These are phyloP conservation scores for Aptenodytes forsteri DNA, from an alignment of 2,113 vertebrate species.

Conservation along the genomic window DNA sequence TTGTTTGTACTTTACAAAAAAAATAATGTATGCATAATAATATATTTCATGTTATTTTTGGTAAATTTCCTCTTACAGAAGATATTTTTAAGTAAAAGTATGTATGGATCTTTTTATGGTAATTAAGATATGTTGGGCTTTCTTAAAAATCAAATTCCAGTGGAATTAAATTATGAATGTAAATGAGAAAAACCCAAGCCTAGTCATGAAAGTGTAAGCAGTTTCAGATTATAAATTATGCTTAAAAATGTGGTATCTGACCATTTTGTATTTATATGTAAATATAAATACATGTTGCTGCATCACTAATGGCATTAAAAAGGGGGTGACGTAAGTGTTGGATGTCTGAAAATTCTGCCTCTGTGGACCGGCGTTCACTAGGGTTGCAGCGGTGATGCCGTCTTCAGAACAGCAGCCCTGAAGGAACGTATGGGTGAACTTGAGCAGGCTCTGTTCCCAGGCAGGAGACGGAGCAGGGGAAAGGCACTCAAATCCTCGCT, in stretches of 20 bases:
- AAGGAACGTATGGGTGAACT: accelerated
- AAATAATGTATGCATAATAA: conserved; percentile 43
- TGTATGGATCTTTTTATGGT: conserved; percentile 56
- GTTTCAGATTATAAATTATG: conserved; percentile 42
- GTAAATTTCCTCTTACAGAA: conserved; percentile 65
- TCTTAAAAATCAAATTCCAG: conserved; percentile 59
- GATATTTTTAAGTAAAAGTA: conserved; percentile 69
- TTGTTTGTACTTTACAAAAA: conserved; percentile 67
- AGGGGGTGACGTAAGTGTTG: background rate
- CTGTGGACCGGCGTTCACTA: accelerated
- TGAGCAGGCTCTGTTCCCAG: background rate
- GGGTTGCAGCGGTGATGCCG: accelerated
- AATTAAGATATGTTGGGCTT: conserved; percentile 38
- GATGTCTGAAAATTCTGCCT: background rate
- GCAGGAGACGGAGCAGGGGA: background rate
- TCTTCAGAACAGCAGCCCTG: background rate
- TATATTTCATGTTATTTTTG: conserved; percentile 73
- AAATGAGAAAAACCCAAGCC: conserved; percentile 42
- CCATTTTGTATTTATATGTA: conserved; percentile 54
- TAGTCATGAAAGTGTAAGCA: conserved; percentile 33
- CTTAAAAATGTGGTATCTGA: conserved; percentile 27
- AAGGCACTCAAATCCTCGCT: accelerated
- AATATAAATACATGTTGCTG: conserved; percentile 52
- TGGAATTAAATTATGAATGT: conserved; percentile 60
- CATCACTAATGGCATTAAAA: conserved; percentile 40